Base-by-base conservation (phyloP, 2,113 vertebrate species). In the Gallinago paraguaiae region DNA sequence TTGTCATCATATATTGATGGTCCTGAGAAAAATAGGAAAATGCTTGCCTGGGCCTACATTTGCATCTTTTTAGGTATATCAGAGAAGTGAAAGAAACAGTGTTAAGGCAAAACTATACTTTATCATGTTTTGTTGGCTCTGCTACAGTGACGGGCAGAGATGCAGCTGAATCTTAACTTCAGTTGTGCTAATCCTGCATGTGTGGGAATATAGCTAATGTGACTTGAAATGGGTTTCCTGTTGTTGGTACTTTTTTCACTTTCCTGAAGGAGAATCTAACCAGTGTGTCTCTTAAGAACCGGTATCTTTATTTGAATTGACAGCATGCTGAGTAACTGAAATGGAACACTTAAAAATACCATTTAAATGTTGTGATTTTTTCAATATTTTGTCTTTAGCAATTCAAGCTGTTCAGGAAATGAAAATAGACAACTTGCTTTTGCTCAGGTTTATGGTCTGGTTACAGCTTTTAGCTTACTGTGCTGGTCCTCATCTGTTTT, bases 341-440 rank as follows among this genome's bases (percentile, higher is more conserved):
- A 72, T 46, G 31, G 16, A 87, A 46, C 17, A 7, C 37, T 86
- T 90, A 17, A 80, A 87, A 89, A 61, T 57, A 77, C 6, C 3
- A 0, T 63, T 85, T 50, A 17, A 11, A 5, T 87, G 79, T 80
- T 82, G 39, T 72, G 17, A 61, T 69, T 93, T 54, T 65, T 65
- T 82, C 80, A 81, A 3, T 79, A 54, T 77, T 65, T 91, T 76
- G 61, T 75, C 24, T 84, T 81, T 45, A 61, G n/a, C 65, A 82
- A 37, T 74, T 87, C 15, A 3, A 71, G 28, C 37, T 72, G 53
- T 33, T 94, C 78, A 94, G 96, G 95, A 96, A 96, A 82, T 92
- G 95, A 96, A 95, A 97, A 96, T 18, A 97, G 95, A 93, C 95
- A 88, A 60, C 30, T 83, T 86, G 53, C 12, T 94, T 89, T 82